These are phyloP conservation scores for Zaprionus lachaisei DNA, from an alignment of 1,140 invertebrate genomes.

Conservation along the genomic window DNA sequence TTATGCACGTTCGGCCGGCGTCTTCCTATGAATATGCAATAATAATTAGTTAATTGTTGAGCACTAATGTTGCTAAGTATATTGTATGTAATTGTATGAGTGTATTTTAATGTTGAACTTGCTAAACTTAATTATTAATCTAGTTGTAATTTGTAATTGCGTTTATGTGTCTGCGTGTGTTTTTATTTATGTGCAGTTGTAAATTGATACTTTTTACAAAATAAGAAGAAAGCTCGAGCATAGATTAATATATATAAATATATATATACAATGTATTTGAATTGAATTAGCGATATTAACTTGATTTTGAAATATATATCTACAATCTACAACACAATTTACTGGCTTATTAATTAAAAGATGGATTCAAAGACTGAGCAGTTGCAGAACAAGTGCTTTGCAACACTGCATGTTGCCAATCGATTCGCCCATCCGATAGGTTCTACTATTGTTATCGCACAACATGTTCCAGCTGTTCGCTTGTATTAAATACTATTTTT, in stretches of 20 bases:
- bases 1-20: conserved; percentile 56
- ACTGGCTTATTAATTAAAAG: neutral
- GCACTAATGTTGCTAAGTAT: conserved; percentile 65
- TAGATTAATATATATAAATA: conserved; percentile 22
- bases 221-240: neutral
- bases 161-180: conserved; percentile 57
- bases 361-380: neutral
- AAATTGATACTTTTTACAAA: conserved; percentile 54
- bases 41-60: conserved; percentile 64
- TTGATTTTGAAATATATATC: conserved; percentile 7
- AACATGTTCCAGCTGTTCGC: neutral
- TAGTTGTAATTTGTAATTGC: conserved; percentile 70
- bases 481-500: neutral
- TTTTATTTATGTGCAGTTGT: conserved; percentile 79
- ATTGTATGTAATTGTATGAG: conserved; percentile 20
- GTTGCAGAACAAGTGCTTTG: neutral
- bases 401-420: neutral
- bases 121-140: conserved; percentile 61
- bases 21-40: conserved; percentile 78
- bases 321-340: neutral
- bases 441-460: neutral
- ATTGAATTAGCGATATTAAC: conserved; percentile 2
- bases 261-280: conserved; percentile 37
- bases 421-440: neutral
- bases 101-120: conserved; percentile 75